Evolutionary conservation across 92 coral and sea anemone genomes (phyloP).

Genomic region (Paramuricea clavata): DNA sequence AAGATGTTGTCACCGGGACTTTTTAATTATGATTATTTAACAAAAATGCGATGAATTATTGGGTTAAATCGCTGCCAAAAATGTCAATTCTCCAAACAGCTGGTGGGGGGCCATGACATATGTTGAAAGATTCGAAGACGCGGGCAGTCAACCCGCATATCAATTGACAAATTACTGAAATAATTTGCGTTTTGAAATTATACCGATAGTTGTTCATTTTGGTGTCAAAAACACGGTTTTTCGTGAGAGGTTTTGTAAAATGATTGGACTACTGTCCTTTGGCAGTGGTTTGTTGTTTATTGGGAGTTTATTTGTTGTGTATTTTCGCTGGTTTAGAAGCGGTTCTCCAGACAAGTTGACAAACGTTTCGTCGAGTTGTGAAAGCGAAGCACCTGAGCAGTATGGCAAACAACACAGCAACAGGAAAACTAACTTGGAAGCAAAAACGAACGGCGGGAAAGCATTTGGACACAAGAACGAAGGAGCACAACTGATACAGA

Average conservation of each 20-base stretch:
- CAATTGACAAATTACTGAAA: neutral
- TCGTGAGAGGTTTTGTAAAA: neutral
- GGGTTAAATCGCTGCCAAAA: neutral
- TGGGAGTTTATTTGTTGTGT: slow-evolving; percentile 22
- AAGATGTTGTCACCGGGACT: neutral
- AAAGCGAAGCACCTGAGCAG: slow-evolving; percentile 21
- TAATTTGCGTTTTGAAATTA: neutral
- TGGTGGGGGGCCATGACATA: slow-evolving; percentile 1
- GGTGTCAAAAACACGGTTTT: neutral
- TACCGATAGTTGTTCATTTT: neutral
- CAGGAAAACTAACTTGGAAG: neutral
- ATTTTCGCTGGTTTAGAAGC: slow-evolving; percentile 19
- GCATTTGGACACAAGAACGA: slow-evolving; percentile 18
- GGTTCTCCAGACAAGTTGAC: neutral
- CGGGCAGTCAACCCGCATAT: neutral
- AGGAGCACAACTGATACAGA: neutral
- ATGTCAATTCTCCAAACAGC: neutral
- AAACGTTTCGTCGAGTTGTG: neutral
- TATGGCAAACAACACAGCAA: neutral
- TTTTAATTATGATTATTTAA: neutral
- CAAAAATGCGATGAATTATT: neutral
- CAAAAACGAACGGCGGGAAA: neutral
- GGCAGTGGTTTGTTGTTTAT: slow-evolving; percentile 13
- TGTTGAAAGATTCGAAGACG: neutral
- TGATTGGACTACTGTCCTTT: slow-evolving; percentile 15